A percentile compares a stretch with the other conserved stretches of the same genome.
These are phyloP conservation scores for Emydoidea blandingii DNA, from an alignment of 2,797 vertebrate genomes.

Conservation along the genomic window DNA sequence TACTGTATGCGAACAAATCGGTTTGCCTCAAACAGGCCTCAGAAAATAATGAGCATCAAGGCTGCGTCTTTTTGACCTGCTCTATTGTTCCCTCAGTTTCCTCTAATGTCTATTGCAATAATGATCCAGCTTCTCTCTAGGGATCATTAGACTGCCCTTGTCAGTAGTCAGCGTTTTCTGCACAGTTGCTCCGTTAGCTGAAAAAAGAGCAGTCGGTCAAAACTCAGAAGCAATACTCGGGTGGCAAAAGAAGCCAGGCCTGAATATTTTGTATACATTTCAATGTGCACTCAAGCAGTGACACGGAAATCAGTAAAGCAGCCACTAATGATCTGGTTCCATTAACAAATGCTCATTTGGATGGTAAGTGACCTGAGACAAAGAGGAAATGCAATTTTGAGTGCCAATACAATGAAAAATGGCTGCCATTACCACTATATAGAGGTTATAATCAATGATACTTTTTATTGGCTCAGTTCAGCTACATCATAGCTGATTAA, in stretches of 20 bases:
- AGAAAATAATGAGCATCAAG: not conserved
- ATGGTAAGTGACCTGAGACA: constrained; percentile 77
- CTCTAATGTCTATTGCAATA: constrained; percentile 21
- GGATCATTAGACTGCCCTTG: constrained; percentile 39
- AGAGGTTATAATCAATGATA: constrained; percentile 78
- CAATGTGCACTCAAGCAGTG: constrained; percentile 67
- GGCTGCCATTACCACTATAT: constrained; percentile 61
- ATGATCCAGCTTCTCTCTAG: constrained; percentile 17
- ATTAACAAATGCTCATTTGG: constrained; percentile 80
- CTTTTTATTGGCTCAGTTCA: constrained; percentile 78
- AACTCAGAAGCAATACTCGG: constrained; percentile 52
- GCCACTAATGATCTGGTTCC: constrained; percentile 78
- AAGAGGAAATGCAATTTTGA: constrained; percentile 76
- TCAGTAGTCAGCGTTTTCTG: constrained; percentile 62
- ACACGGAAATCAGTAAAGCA: constrained; percentile 66
- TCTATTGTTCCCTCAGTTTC: constrained; percentile 39
- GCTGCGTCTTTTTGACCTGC: not conserved
- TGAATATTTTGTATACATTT: constrained; percentile 41
- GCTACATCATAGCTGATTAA: constrained; percentile 70
- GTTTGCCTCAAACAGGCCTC: not conserved
- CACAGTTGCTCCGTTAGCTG: constrained; percentile 42
- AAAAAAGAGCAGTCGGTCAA: constrained; percentile 67
- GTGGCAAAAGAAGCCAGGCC: constrained; percentile 35
- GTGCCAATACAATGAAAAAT: constrained; percentile 80
- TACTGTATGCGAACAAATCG: not conserved